Evolutionary conservation across 2,888 invertebrate genomes (phyloP).

Genomic region (Trachelus troglodyta): DNA sequence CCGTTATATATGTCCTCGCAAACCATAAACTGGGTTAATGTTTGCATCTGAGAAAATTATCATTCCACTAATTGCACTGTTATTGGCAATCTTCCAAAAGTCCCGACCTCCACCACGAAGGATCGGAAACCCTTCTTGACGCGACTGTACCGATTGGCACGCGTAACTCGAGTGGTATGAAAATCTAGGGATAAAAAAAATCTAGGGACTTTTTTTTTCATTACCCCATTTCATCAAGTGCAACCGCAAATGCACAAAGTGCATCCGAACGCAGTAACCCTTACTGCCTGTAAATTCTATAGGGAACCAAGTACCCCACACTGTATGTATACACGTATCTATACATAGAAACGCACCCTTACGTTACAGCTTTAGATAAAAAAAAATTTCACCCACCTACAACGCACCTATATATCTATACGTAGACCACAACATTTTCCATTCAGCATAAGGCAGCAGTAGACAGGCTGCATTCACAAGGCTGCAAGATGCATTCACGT

Average conservation of each 20-base stretch:
- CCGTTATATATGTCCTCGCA: constrained; percentile 34
- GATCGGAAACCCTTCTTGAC: not conserved
- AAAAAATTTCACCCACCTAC: not conserved
- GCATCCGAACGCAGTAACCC: not conserved
- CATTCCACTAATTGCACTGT: constrained; percentile 56
- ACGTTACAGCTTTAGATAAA: not conserved
- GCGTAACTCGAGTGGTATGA: not conserved
- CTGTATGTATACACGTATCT: not conserved
- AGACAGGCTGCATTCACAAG: not conserved
- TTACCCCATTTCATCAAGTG: not conserved
- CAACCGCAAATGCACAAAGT: not conserved
- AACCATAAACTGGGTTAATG: constrained; percentile 55
- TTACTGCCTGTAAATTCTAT: not conserved
- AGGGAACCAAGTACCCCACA: not conserved
- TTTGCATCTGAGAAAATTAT: constrained; percentile 58
- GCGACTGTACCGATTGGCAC: not conserved
- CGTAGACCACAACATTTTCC: not conserved
- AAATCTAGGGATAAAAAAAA: no score
- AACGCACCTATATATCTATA: not conserved
- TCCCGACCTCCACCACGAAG: not conserved
- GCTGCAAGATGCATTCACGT: not conserved
- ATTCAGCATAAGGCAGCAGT: not conserved
- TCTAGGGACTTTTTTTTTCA: not conserved
- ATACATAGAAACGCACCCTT: no score
- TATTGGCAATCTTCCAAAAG: constrained; percentile 48